Evolutionary conservation across 2,888 invertebrate genomes (phyloP), one percentile per base, ranked within the genome.

Genomic region (Torymus tubicola): DNA sequence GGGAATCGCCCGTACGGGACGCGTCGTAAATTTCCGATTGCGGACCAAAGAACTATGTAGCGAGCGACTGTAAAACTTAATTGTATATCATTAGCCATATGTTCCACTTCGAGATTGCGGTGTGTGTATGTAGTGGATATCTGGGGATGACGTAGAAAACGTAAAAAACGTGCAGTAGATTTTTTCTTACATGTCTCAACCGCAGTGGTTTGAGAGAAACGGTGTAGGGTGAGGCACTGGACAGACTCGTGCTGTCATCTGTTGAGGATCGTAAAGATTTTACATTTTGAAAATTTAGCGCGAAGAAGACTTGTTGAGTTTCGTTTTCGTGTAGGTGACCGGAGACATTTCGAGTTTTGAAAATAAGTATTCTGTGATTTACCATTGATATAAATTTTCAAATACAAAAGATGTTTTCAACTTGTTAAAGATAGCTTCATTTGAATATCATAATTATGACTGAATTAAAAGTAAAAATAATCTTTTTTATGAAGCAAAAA

Each of bases 161-260:
- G 31, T 18, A 64, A 73, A 73, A 64, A 50, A 68, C 24, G 21
- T 18, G 8, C 2, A 8, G 2, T 3, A 8, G 31, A 11, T 31
- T 10, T 55, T 18, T 63, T 65, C 50, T 65, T 63, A 31, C 21
- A 11, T 53, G 11, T 57, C 13, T 2, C 13, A 24, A 3, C 3
- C 5, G 5, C 5, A 31, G 4, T 31, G 31, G 65, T 74, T 74
- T n/a, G 57, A 2, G 10, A 14, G 24, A 60, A 4, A 52, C 13
- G 16, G 50, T 21, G 67, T 12, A 71, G 78, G 50, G 42, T 2
- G 18, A 71, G 72, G 78, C 78, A 78, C 78, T n/a, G 58, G 60
- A 0, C 65, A 18, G 18, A 1, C 3, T 10, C n/a, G 13, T n/a
- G 52, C 65, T 57, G 78, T 31, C 78, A 78, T 78, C 78, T 78